Base-by-base conservation (phyloP, 2,113 vertebrate species). In the Lycocorax pyrrhopterus region DNA sequence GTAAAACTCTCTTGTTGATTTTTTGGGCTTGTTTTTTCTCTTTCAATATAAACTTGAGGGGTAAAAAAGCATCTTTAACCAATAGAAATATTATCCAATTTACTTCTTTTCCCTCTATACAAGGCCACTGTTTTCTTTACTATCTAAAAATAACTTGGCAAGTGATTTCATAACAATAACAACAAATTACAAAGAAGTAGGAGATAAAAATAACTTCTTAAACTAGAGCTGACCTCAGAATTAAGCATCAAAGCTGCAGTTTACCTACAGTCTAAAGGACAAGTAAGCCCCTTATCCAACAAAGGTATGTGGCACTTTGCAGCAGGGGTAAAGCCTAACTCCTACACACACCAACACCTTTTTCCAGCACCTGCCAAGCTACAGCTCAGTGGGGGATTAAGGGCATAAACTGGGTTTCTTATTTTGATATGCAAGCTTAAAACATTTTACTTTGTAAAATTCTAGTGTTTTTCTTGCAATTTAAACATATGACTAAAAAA, bases 151-250 rank as follows among this genome's bases (percentile, higher is more conserved):
- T 44, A 94, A 73, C 49, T 85, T 39, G 43, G 58, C 22, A 26
- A 91, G 55, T 13, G 23, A 85, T 87, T 92, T 76, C 62, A 7
- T 69, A 87, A 67, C 69, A 92, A 33, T 27, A 89, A 79, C 23
- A 81, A 44, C 58, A 85, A 85, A 91, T 51, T 46, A 84, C 49
- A 78, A 90, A 86, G 56, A 81, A 83, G 26, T 35, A 66, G 89
- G 49, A 89, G n/a, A 87, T 23, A 94, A 94, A 94, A 96, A 60
- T 72, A 62, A 64, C 53, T 68, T 87, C 35, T 44, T 79, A 58
- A 81, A 92, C 79, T 55, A 68, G 49, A 89, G 16, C 29, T 91
- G 84, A 82, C 59, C 58, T 84, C 75, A 81, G 88, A 93, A 77
- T 63, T 88, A 90, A 74, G 44, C 26, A 51, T 20, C 76, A 90